A percentile compares a stretch with the other conserved stretches of the same genome.
Conservation (phyloP, 2,797 vertebrate genomes). For the Otolemur crassicaudatus region DNA sequence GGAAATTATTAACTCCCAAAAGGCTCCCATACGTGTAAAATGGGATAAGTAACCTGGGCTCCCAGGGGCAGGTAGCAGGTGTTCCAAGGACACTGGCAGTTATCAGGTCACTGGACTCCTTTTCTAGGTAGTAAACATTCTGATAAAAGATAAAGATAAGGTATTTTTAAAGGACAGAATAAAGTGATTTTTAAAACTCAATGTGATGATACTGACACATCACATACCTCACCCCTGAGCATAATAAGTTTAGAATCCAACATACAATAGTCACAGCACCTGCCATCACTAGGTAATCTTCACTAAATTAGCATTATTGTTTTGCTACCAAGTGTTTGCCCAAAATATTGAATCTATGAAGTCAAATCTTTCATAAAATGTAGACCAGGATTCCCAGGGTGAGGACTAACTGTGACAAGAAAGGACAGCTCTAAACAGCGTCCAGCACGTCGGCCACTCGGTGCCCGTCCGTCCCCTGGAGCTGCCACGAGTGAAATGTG, state of each 20-base stretch:
- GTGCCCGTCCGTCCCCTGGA: fast-evolving
- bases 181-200: too few species aligned
- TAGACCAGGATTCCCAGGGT: fast-evolving
- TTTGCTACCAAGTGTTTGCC: background rate
- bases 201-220: fast-evolving
- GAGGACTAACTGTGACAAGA: fast-evolving
- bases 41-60: background rate
- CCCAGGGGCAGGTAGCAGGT: background rate
- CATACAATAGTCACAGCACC: fast-evolving
- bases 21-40: fast-evolving
- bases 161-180: background rate
- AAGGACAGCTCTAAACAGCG: fast-evolving
- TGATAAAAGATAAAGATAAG: background rate
- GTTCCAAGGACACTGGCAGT: fast-evolving
- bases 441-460: fast-evolving
- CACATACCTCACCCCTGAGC: fast-evolving
- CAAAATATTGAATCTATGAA: background rate
- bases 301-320: fast-evolving
- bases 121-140: background rate
- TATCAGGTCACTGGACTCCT: fast-evolving
- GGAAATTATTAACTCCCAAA: background rate
- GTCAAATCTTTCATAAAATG: background rate
- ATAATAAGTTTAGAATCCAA: fast-evolving
- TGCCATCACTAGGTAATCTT: fast-evolving
- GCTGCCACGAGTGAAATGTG: fast-evolving